These are phyloP conservation scores for Imbricaverruca yamaguchii DNA, from an alignment of 2,888 invertebrate genomes.

Conservation along the genomic window DNA sequence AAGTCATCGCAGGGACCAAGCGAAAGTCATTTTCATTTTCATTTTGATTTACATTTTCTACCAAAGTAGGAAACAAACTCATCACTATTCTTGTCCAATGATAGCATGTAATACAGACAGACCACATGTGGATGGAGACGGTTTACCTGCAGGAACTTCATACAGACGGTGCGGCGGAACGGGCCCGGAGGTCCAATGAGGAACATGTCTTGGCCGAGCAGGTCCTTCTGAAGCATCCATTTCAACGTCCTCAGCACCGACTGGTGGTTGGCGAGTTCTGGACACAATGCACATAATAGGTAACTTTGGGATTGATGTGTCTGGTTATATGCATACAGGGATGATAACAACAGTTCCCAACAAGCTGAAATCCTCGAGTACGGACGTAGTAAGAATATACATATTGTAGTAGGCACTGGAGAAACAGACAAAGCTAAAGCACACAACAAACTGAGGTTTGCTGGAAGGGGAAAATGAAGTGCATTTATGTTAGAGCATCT, in stretches of 20 bases:
- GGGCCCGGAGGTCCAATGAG: slow-evolving; percentile 86
- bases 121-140: background rate
- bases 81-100: too few species aligned
- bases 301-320: background rate
- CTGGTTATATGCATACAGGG: background rate
- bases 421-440: too few species aligned
- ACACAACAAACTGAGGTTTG: too few species aligned
- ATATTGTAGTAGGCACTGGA: background rate
- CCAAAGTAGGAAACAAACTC: too few species aligned
- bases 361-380: background rate
- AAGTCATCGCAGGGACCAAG: too few species aligned
- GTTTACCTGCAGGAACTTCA: slow-evolving; percentile 49
- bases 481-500: too few species aligned
- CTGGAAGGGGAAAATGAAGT: too few species aligned
- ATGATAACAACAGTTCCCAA: background rate
- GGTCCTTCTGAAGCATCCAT: slow-evolving; percentile 96
- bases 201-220: slow-evolving; percentile 89
- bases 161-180: slow-evolving; percentile 66
- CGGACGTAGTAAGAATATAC: background rate
- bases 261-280: background rate
- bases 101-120: too few species aligned
- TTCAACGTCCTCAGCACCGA: slow-evolving; percentile 60
- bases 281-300: too few species aligned
- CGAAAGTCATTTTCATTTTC: too few species aligned
- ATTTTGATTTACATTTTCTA: too few species aligned